Conservation (phyloP, 2,888 invertebrate genomes). For the Anarsia innoxiella region DNA sequence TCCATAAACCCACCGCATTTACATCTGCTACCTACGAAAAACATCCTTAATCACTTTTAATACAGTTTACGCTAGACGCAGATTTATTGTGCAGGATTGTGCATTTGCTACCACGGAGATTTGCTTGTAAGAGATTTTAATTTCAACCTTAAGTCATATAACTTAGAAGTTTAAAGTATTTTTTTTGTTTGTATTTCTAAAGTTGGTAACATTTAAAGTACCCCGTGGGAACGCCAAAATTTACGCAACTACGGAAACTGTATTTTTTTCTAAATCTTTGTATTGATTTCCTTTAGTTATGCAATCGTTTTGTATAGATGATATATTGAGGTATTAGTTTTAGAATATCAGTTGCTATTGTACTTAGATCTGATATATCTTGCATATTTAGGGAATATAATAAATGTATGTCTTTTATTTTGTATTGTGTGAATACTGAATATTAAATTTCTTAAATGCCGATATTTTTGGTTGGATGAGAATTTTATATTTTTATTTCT, state of each 20-base stretch:
- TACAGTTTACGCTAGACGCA: no score
- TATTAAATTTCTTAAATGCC: no score
- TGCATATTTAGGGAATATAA: slow-evolving; percentile 9
- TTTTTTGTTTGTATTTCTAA: not conserved
- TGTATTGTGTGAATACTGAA: no score
- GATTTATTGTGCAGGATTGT: no score
- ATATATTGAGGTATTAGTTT: slow-evolving; percentile 29
- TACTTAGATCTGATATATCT: slow-evolving; percentile 4
- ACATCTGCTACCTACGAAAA: not conserved
- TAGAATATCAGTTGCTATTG: slow-evolving; percentile 7
- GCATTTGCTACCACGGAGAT: no score
- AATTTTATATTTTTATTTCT: no score
- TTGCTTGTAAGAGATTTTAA: not conserved
- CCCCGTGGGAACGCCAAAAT: slow-evolving; percentile 62
- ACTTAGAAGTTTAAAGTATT: no score
- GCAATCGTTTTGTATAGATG: slow-evolving; percentile 32
- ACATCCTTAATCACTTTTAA: not conserved
- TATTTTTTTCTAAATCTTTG: slow-evolving; percentile 34
- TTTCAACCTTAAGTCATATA: no score
- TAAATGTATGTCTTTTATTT: no score
- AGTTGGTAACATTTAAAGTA: slow-evolving; percentile 12
- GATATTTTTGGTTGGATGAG: no score
- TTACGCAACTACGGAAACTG: slow-evolving; percentile 56
- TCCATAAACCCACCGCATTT: slow-evolving; percentile 8
- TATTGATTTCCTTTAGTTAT: slow-evolving; percentile 35